A percentile compares a stretch with the other conserved stretches of the same genome.
phyloP scores from a whole-genome alignment of 2,888 invertebrate species.

The Theretra japonica region DNA sequence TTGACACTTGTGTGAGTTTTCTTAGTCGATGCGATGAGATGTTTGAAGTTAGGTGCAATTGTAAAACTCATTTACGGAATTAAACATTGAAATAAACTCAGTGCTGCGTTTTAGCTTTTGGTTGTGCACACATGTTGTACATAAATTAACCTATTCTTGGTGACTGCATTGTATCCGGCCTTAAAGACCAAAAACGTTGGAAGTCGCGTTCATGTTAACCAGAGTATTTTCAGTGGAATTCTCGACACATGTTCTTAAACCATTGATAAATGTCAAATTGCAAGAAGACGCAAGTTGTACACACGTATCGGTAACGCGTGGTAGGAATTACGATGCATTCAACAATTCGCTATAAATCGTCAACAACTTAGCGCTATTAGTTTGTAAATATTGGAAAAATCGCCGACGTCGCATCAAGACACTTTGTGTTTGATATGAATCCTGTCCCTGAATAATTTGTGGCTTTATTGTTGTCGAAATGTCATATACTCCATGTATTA shows the following conservation, averaged over 20 bases:
- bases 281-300: not conserved
- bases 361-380: constrained; percentile 58
- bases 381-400: constrained; percentile 26
- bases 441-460: constrained; percentile 2
- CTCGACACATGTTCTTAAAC: not conserved
- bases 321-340: constrained; percentile 40
- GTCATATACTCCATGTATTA: not conserved
- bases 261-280: not conserved
- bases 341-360: constrained; percentile 57
- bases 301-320: constrained; percentile 39
- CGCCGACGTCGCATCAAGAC: constrained; percentile 14
- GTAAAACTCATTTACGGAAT: no score
- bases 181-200: no score
- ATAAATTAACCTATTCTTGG: no score
- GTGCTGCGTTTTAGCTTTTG: no score
- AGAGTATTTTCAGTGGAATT: not conserved
- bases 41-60: not conserved
- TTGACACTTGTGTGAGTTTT: not conserved
- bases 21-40: not conserved
- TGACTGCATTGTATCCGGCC: no score
- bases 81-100: no score
- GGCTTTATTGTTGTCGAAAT: not conserved
- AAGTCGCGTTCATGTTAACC: no score
- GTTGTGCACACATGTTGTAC: no score
- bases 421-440: constrained; percentile 22